Percentiles rank a stretch among this genome's conserved stretches.
Evolutionary conservation across 2,888 invertebrate species (phyloP).

Genomic region (Ypsolopha sequella): DNA sequence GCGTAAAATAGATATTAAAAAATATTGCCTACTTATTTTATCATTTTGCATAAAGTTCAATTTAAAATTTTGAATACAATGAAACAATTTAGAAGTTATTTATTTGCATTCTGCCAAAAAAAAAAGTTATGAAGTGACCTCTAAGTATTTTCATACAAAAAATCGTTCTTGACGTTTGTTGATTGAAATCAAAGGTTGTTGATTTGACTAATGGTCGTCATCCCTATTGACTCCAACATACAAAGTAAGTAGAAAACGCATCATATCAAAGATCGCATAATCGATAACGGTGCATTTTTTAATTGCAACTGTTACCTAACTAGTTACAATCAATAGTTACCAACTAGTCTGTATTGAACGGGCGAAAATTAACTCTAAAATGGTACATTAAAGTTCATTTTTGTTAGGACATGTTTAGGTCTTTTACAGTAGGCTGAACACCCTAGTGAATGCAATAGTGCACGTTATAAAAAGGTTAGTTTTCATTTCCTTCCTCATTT

Average conservation of each 20-base stretch:
- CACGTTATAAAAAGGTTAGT: neutral
- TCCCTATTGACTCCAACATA: too few relatives aligned
- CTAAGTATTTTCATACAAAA: too few relatives aligned
- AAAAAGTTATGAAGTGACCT: too few relatives aligned
- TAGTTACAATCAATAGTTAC: neutral
- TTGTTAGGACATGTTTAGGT: neutral
- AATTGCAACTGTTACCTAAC: slow-evolving; percentile 10
- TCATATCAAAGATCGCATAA: neutral
- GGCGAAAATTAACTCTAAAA: neutral
- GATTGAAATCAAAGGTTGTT: too few relatives aligned
- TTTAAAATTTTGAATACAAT: too few relatives aligned
- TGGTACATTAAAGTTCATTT: neutral
- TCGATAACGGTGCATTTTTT: slow-evolving; percentile 7
- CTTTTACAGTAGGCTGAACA: slow-evolving; percentile 8
- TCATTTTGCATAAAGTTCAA: too few relatives aligned
- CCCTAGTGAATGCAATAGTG: slow-evolving; percentile 2
- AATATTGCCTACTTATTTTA: too few relatives aligned
- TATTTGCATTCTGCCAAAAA: too few relatives aligned
- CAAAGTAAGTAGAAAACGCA: neutral
- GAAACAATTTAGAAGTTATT: too few relatives aligned
- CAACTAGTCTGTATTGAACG: neutral
- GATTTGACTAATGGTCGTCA: too few relatives aligned
- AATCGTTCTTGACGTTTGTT: too few relatives aligned
- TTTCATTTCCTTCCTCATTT: neutral
- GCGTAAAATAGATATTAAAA: too few relatives aligned